Evolutionary conservation across 2,888 invertebrate genomes (phyloP), one percentile per base, ranked within the genome.

Genomic region (Polymixis lichenea): DNA sequence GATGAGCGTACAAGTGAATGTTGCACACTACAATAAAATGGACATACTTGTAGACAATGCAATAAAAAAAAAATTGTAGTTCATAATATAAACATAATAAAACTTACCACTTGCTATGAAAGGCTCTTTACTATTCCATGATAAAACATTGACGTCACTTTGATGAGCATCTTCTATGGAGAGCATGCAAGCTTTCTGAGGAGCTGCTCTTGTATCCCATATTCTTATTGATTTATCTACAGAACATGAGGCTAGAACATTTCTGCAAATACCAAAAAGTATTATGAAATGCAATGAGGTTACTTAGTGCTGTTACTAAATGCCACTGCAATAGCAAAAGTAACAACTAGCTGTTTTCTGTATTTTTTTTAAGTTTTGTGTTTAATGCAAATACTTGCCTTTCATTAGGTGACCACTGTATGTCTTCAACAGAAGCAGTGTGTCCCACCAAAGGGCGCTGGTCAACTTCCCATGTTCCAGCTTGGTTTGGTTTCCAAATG

Each of bases 361-460:
- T 56, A 19, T 46, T 28, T 15, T 28, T n/a, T 51, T 6, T 6
- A 11, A 11, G 15, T 8, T 17, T 22, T 55, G 9, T 55, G n/a
- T 66, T 55, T 25, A 38, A 60, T 46, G 49, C 1, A 51, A 64
- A 66, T 49, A 51, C 72, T n/a, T 90, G 94, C 97, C 95, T 97
- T 96, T 99, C 99, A 95, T 98, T 99, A 2, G 99, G 99, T 78
- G 99, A 99, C 99, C 99, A 99, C 91, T 99, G 99, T 82, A 99
- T 97, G 94, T 99, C 99, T 97, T 99, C 99, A 19, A 99, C 99
- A 49, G 99, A 99, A 67, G 97, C 98, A 32, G 98, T 98, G 92
- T 99, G 99, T 0, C 98, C 99, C 69, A 97, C 96, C 75, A 98
- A 97, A 0, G 99, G 98, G 68, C 98, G 97, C 93, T 99, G 98